Conservation (phyloP, 1,140 invertebrate genomes). For the Cotesia chilonis region DNA sequence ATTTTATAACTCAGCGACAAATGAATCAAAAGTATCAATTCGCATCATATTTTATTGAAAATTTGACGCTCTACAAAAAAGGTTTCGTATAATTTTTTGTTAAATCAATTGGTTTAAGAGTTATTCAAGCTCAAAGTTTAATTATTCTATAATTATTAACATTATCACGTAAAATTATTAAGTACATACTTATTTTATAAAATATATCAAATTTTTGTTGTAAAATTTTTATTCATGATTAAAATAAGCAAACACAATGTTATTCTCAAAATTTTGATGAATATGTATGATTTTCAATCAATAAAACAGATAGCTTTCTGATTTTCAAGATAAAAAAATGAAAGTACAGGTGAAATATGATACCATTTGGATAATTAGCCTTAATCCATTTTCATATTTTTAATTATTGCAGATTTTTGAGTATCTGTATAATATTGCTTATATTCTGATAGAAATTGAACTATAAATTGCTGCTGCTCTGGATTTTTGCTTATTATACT, state of each 20-base stretch:
- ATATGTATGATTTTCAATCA: background rate
- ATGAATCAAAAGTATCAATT: too few relatives aligned
- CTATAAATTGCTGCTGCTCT: conserved; percentile 34
- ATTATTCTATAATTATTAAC: too few relatives aligned
- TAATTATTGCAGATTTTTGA: background rate
- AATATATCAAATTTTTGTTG: background rate
- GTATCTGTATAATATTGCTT: conserved; percentile 28
- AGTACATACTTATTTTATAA: background rate
- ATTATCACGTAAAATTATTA: too few relatives aligned
- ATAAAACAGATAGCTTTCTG: background rate
- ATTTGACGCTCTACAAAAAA: too few relatives aligned
- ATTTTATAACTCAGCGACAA: too few relatives aligned
- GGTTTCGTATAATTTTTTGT: too few relatives aligned
- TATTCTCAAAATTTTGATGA: background rate
- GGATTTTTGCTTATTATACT: conserved; percentile 28
- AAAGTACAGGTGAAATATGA: conserved; percentile 1
- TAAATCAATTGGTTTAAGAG: too few relatives aligned
- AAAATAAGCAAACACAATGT: background rate
- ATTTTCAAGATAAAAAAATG: background rate
- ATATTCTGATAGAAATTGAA: conserved; percentile 35
- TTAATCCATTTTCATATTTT: conserved; percentile 24
- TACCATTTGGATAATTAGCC: conserved; percentile 19
- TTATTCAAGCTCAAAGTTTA: too few relatives aligned
- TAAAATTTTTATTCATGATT: background rate
- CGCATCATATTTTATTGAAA: too few relatives aligned